Conservation (phyloP, 1,140 invertebrate species). For the Batillaria attramentaria region DNA sequence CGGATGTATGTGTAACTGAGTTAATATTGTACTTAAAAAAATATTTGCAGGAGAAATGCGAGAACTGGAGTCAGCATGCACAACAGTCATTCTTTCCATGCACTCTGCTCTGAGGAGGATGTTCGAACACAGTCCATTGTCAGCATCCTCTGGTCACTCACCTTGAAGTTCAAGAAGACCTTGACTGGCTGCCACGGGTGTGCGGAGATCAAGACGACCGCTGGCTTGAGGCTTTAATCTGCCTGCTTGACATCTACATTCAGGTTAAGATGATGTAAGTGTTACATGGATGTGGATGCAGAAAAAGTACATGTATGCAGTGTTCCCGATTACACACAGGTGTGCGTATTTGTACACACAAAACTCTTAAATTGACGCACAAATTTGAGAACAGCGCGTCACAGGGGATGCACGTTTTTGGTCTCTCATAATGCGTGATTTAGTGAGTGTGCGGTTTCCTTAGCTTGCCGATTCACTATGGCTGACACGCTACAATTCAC, state of each 20-base stretch:
- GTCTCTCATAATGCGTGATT: no score
- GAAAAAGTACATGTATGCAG: no score
- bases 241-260: constrained; percentile 33
- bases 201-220: constrained; percentile 44
- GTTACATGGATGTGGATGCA: background rate
- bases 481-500: no score
- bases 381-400: no score
- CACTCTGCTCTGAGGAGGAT: background rate
- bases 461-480: no score
- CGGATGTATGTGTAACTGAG: background rate
- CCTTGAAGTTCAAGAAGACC: background rate
- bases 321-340: no score
- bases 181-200: constrained; percentile 32
- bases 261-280: constrained; percentile 26
- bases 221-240: constrained; percentile 39
- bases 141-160: background rate
- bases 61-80: background rate
- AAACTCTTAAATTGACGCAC: no score
- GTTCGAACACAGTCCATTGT: background rate
- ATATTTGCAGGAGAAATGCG: background rate
- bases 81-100: constrained; percentile 3
- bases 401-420: no score
- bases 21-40: background rate
- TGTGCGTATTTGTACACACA: no score
- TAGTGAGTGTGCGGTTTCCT: no score